Base-by-base conservation (phyloP, 2,797 vertebrate genomes). In the Takifugu ocellatus region DNA sequence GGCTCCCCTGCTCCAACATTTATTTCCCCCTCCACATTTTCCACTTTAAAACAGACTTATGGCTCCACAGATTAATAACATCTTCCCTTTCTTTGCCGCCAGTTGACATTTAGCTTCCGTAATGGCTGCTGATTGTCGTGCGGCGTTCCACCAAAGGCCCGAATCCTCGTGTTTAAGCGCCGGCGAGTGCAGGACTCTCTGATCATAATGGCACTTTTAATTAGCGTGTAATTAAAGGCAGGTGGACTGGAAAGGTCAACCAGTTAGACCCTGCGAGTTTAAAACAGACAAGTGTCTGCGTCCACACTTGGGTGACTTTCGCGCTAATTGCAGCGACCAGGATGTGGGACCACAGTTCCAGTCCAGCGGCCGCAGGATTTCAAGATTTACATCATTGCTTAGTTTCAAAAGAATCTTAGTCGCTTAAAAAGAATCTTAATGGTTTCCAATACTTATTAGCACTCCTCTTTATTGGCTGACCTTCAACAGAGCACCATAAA, bases 191-290 rank as follows among this genome's bases (percentile, higher is more conserved):
- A 10, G 25, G 56, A 76, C 74, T 72, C 77, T 77, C 77, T 78
- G 78, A 85, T 83, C 80, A 46, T 67, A 79, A 82, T 75, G 77
- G 66, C 57, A 72, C 75, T 83, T 83, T 85, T 83, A 84, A 86
- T 88, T 84, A 83, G 74, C 74, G 61, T 74, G 77, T 85, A 74
- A 84, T 86, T 84, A 86, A 86, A 81, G 73, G 50, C 71, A 78
- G 77, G 63, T 78, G 79, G 77, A 72, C 60, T 69, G 67, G 57
- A 84, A 82, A 86, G 82, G 86, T 82, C 84, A 84, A 78, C 70
- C 65, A 63, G 75, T 77, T 72, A 70, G 75, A 66, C 53, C 46
- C 60, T 58, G 33, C 4, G 14, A 51, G 71, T 77, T 75, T 64
- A 79, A 79, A 79, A 74, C 71, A 79, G 69, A 68, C 56, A 25